Evolutionary conservation across 2,888 invertebrate genomes (phyloP), one percentile per base, ranked within the genome.

Genomic region (Caenorhabditis becei): DNA sequence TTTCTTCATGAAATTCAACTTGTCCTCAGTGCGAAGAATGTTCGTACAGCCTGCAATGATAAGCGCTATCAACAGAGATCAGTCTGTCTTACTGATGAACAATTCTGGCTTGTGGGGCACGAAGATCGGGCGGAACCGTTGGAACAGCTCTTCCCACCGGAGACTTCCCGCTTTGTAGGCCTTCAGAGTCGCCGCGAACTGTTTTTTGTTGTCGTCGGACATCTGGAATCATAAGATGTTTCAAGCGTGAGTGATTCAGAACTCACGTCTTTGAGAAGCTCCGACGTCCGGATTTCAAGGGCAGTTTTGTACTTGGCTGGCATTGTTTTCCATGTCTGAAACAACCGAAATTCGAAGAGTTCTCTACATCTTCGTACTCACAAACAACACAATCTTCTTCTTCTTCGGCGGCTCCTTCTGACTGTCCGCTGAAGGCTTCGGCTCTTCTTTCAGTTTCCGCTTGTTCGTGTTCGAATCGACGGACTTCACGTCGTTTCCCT

Each of bases 11-110:
- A 44, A 78, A 14, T 66, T 65, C 49, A 69, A 37, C 16, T 59
- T 58, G 61, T 78, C 78, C 28, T 78, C 78, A 1, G 71, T 59
- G 7, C 78, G 59, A 0, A 79, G 51, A 69, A 79, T 51, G 32
- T 79, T 79, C 1, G 79, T 67, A 47, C 72, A 74, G n/a, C 67
- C 79, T 79, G 49, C 7, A 69, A 77, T 53, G 20, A 53, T 37
- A 8, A 20, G 18, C 4, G 14, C 16, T 14, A 2, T 7, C 28
- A 28, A 14, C 23, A 44, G 20, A 44, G 20, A 10, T 53, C 24
- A 14, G 16, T 35, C 16, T 56, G 18, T 11, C 47, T 47, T 26
- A 66, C 53, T 59, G n/a, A 79, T 67, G n/a, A 72, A 67, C 8
- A 77, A 20, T 8, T 77, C 61, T 16, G 66, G 28, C n/a, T 14